phyloP scores from a whole-genome alignment of 2,797 vertebrate genomes.

The Perodicticus potto region DNA sequence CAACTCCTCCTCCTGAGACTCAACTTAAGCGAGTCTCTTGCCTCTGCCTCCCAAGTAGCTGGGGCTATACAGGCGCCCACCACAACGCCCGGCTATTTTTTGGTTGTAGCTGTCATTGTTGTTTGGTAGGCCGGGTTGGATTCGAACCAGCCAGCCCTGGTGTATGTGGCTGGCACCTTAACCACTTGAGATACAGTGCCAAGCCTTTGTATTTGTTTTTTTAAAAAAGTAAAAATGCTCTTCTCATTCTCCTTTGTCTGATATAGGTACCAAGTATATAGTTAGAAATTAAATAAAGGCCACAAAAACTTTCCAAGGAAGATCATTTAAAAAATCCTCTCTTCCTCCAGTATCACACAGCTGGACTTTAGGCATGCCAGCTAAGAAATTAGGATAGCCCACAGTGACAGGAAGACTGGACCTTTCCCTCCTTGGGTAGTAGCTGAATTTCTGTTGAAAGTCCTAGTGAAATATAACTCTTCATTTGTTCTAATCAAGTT shows the following conservation, averaged over 20 bases:
- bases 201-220: background rate
- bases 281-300: slow-evolving; percentile 77
- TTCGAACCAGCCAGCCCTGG: too few relatives aligned
- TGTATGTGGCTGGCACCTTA: too few relatives aligned
- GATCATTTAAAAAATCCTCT: slow-evolving; percentile 63
- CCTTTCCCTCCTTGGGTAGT: slow-evolving; percentile 65
- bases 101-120: too few relatives aligned
- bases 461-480: slow-evolving; percentile 24
- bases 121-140: too few relatives aligned
- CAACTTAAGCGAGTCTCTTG: too few relatives aligned
- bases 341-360: slow-evolving; percentile 44
- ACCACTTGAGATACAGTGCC: too few relatives aligned
- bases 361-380: slow-evolving; percentile 51
- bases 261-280: slow-evolving; percentile 70
- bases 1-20: too few relatives aligned
- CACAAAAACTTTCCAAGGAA: slow-evolving; percentile 74
- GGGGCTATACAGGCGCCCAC: too few relatives aligned
- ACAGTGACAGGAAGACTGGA: slow-evolving; percentile 53
- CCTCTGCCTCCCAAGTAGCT: too few relatives aligned
- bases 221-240: slow-evolving; percentile 61
- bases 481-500: slow-evolving; percentile 60
- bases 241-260: slow-evolving; percentile 55
- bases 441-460: slow-evolving; percentile 69
- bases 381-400: slow-evolving; percentile 28
- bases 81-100: too few relatives aligned